These are phyloP conservation scores for Jordanella pulchra DNA, from an alignment of 2,797 vertebrate species.

Conservation along the genomic window DNA sequence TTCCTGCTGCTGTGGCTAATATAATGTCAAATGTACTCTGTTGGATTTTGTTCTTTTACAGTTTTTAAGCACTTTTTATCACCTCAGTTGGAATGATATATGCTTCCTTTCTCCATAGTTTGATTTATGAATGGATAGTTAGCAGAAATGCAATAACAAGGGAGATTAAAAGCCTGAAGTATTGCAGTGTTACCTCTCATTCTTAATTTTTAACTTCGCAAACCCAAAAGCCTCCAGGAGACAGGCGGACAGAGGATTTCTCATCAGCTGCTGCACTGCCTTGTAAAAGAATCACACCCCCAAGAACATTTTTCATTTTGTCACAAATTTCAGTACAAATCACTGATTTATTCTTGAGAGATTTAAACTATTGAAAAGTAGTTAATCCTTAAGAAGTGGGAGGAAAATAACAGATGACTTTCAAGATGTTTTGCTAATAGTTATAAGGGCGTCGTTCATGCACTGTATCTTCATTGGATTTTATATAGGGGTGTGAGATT, in stretches of 20 bases:
- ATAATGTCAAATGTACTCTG: not conserved
- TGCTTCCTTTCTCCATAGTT: not conserved
- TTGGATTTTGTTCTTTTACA: not conserved
- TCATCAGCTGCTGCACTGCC: not conserved
- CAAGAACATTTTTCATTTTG: not conserved
- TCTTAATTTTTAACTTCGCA: not conserved
- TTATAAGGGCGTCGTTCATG: too few species aligned
- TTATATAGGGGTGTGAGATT: too few species aligned
- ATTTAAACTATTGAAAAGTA: not conserved
- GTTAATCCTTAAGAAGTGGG: not conserved
- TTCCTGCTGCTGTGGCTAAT: not conserved
- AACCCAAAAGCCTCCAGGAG: not conserved
- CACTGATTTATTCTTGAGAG: not conserved
- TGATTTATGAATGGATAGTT: not conserved
- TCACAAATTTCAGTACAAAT: not conserved
- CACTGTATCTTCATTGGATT: too few species aligned
- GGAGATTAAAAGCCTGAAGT: not conserved
- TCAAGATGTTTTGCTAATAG: not conserved
- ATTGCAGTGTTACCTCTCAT: not conserved
- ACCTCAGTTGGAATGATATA: not conserved
- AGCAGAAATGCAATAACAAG: not conserved
- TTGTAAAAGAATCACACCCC: not conserved
- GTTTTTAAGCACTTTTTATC: constrained; percentile 19
- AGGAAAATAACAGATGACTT: not conserved
- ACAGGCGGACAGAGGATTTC: not conserved